These are phyloP conservation scores for Phylloscopus trochilus DNA, from an alignment of 2,113 vertebrate genomes.

Conservation along the genomic window DNA sequence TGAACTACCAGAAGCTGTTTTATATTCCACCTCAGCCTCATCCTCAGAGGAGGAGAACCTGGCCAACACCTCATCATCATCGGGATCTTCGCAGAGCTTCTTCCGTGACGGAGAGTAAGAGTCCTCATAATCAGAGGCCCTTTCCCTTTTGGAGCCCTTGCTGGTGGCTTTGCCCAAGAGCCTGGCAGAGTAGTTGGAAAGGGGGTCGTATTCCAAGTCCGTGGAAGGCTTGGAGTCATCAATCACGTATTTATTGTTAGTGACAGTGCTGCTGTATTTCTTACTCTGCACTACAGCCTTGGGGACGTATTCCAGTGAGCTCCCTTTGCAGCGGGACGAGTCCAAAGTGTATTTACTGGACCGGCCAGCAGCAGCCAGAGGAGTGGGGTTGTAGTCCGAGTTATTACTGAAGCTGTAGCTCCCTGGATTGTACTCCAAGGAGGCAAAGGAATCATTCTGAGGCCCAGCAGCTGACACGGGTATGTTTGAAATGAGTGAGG, in stretches of 20 bases:
- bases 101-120: constrained; percentile 73
- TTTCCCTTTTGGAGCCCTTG: constrained; percentile 54
- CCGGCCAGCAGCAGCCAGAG: constrained; percentile 49
- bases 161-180: constrained; percentile 71
- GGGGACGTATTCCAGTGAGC: constrained; percentile 88
- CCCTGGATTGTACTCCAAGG: constrained; percentile 80
- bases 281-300: constrained; percentile 73
- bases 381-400: constrained; percentile 85
- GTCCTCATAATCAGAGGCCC: constrained; percentile 55
- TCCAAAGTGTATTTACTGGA: constrained; percentile 90
- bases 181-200: constrained; percentile 91
- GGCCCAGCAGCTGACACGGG: neutral
- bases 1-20: constrained; percentile 55
- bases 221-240: constrained; percentile 89
- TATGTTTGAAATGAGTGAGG: neutral
- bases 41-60: constrained; percentile 88
- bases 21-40: constrained; percentile 71
- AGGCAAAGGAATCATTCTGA: constrained; percentile 39
- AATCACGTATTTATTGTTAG: constrained; percentile 88
- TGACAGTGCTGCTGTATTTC: constrained; percentile 61
- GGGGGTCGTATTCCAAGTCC: constrained; percentile 93
- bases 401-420: constrained; percentile 74
- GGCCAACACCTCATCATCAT: constrained; percentile 69
- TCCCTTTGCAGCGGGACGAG: constrained; percentile 59
- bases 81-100: constrained; percentile 67